Conservation (phyloP, 1,140 invertebrate genomes). For the Neodiprion virginianus region DNA sequence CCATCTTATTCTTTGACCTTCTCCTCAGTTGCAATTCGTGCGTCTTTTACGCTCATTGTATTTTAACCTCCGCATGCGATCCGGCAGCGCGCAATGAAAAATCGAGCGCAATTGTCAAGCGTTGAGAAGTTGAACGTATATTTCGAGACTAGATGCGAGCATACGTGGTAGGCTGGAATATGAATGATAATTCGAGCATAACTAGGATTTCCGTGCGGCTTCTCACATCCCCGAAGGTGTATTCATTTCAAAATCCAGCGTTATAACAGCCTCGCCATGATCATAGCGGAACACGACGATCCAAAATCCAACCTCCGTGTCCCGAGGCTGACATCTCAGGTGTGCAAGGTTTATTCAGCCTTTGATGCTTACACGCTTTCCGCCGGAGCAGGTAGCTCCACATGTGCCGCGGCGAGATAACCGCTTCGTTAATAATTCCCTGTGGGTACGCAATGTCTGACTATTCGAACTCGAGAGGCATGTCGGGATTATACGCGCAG, state of each 20-base stretch:
- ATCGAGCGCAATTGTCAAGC: too few relatives aligned
- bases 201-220: too few relatives aligned
- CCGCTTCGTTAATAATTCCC: neutral
- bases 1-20: too few relatives aligned
- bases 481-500: too few relatives aligned
- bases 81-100: neutral
- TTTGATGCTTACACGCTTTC: conserved; percentile 13
- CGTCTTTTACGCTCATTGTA: too few relatives aligned
- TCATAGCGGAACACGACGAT: neutral
- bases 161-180: neutral
- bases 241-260: too few relatives aligned
- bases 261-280: neutral
- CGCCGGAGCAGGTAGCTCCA: neutral
- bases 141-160: neutral
- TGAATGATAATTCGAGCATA: too few relatives aligned
- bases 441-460: neutral
- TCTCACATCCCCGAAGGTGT: too few relatives aligned
- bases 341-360: conserved; percentile 20
- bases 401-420: neutral
- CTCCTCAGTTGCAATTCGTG: too few relatives aligned
- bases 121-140: neutral
- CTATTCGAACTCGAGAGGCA: too few relatives aligned
- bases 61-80: neutral
- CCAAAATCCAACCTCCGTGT: conserved; percentile 7
- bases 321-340: conserved; percentile 22